These are phyloP conservation scores for Lobophora halterata DNA, from an alignment of 2,888 invertebrate species.

Conservation along the genomic window DNA sequence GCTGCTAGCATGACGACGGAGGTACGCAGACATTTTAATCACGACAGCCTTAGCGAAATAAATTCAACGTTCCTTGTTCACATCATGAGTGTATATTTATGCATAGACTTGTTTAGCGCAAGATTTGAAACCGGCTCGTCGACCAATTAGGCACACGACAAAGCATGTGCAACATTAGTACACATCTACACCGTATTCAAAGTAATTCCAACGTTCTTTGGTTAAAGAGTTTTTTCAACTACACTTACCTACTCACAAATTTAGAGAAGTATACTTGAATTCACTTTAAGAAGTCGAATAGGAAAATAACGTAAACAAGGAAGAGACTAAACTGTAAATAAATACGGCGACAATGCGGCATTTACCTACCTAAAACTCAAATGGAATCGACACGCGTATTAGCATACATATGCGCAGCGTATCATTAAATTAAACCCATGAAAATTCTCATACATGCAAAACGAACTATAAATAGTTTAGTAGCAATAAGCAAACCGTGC, in stretches of 20 bases:
- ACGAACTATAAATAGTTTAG: slow-evolving; percentile 11
- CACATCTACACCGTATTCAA: too few relatives aligned
- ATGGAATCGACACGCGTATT: slow-evolving; percentile 7
- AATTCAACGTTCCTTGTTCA: slow-evolving; percentile 18
- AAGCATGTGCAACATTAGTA: too few relatives aligned
- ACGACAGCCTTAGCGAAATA: slow-evolving; percentile 25
- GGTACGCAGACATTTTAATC: slow-evolving; percentile 33
- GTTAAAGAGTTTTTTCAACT: too few relatives aligned
- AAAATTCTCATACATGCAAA: slow-evolving; percentile 16
- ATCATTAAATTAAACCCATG: slow-evolving; percentile 21
- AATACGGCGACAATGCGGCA: slow-evolving; percentile 11
- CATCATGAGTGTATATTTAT: slow-evolving; percentile 16
- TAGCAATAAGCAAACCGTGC: slow-evolving; percentile 18
- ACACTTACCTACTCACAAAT: too few relatives aligned
- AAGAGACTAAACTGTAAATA: slow-evolving; percentile 3
- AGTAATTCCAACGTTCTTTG: too few relatives aligned
- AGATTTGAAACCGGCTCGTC: slow-evolving; percentile 5
- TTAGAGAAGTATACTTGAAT: too few relatives aligned
- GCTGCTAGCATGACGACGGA: slow-evolving; percentile 3
- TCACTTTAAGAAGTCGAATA: not conserved
- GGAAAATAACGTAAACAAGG: not conserved
- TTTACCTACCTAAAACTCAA: slow-evolving; percentile 16
- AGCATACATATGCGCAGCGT: slow-evolving; percentile 11
- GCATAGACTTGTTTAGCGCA: slow-evolving; percentile 5
- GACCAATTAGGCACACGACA: slow-evolving; percentile 1